Conservation (phyloP, 2,113 vertebrate species). For the Trichechus manatus region DNA sequence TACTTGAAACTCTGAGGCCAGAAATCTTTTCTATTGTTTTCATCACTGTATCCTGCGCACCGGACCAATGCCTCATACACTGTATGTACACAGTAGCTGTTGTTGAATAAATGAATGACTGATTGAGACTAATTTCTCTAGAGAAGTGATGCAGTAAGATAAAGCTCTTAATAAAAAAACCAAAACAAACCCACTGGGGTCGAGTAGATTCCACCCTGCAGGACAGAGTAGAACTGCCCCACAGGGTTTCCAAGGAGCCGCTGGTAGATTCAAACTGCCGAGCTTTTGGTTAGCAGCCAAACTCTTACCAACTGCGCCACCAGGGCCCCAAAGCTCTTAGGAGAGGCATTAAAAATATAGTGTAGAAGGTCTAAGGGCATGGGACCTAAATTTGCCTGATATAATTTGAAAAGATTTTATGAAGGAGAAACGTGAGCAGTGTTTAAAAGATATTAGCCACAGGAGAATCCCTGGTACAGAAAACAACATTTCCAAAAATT, state of each 20-base stretch:
- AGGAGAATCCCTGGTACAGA: background rate
- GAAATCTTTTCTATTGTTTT: background rate
- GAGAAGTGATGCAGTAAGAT: background rate
- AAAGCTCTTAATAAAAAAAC: background rate
- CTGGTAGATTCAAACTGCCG: no score
- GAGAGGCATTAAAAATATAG: background rate
- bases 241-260: no score
- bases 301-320: no score
- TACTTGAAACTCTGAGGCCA: background rate
- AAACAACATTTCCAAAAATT: conserved; percentile 4
- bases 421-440: background rate
- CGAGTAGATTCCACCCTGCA: no score
- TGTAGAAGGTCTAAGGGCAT: background rate
- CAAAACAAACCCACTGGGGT: no score
- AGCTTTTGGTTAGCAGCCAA: no score
- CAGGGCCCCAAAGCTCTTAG: background rate
- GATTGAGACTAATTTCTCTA: background rate
- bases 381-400: background rate
- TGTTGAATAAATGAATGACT: background rate
- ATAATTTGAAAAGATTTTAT: conserved; percentile 11
- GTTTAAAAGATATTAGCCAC: background rate
- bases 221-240: no score
- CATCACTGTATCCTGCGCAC: background rate
- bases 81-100: background rate
- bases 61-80: background rate